Evolutionary conservation across 2,888 invertebrate species (phyloP), one percentile per base, ranked within the genome.

Genomic region (Sphaeridia pumilis): DNA sequence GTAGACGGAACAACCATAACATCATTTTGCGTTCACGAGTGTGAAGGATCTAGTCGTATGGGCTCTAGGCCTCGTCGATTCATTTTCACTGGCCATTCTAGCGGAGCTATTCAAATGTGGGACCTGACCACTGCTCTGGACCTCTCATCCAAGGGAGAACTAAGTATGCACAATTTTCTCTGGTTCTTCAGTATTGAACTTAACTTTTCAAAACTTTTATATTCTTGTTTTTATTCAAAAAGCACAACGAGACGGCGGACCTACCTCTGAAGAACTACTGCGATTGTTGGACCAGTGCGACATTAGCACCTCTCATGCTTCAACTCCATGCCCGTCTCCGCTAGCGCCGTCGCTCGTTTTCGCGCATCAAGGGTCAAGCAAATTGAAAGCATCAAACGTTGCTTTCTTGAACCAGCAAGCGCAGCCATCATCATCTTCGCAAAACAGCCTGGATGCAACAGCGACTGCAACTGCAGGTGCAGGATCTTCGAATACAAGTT

Each of bases 81-180:
- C 68, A 81, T 94, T 67, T 82, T 94, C 61, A 92, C 92, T 25
- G 94, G 93, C 0, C 93, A 93, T 69, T 82, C 86, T 35, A 90
- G 87, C 63, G 93, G 94, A 45, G 85, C 86, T 38, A 83, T 93
- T 56, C 93, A 93, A 74, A 90, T 97, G 87, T 98, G 97, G 95
- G 97, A 98, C 74, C 76, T 98, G 57, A 93, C 93, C 14, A 95
- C 92, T 10, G 94, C 92, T 14, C 75, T 97, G 49, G 90, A 94
- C 72, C 78, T 84, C 60, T 76, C 79, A 20, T 73, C 75, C 54
- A 69, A 68, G 28, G 69, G 69, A 66, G 71, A 63, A 72, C 74
- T 67, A 73, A 73, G 69, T 72, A 73, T 65, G n/a, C n/a, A n/a
- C n/a, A n/a, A n/a, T n/a, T n/a, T n/a, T n/a, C n/a, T n/a, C n/a